Conservation (phyloP, 2,888 invertebrate species). For the Orthosia incerta region DNA sequence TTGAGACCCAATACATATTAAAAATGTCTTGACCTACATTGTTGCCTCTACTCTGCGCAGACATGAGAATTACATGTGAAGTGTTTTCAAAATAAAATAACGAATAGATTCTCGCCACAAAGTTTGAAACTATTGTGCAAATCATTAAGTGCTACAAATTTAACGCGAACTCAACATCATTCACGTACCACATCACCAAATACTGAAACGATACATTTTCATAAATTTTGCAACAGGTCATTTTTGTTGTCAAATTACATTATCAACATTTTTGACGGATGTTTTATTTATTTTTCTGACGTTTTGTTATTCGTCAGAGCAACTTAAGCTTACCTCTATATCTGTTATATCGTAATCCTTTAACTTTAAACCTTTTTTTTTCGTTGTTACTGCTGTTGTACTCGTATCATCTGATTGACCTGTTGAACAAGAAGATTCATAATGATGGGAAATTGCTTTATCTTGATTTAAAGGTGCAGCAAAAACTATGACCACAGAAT, state of each 20-base stretch:
- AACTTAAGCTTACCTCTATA: conserved; percentile 24
- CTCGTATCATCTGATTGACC: background rate
- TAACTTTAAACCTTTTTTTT: background rate
- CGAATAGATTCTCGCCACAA: background rate
- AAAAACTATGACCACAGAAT: background rate
- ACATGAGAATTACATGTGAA: background rate
- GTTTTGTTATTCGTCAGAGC: conserved; percentile 22
- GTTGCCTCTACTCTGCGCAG: background rate
- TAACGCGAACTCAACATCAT: conserved; percentile 4
- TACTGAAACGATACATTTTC: conserved; percentile 39
- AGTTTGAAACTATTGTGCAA: background rate
- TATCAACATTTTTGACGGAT: conserved; percentile 37
- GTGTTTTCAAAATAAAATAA: conserved; percentile 7
- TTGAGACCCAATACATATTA: background rate
- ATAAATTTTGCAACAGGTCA: conserved; percentile 54
- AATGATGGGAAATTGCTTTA: background rate
- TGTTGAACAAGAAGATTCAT: conserved; percentile 3
- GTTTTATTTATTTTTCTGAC: conserved; percentile 29
- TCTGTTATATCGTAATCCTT: background rate
- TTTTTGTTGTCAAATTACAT: conserved; percentile 36
- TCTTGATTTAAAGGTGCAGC: background rate
- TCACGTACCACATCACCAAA: conserved; percentile 60
- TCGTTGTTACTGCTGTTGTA: background rate
- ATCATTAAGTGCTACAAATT: background rate
- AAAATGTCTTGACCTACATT: background rate